A percentile compares a stretch with the other conserved stretches of the same genome.
Conservation (phyloP, 2,113 vertebrate genomes). For the Corvus hawaiiensis region DNA sequence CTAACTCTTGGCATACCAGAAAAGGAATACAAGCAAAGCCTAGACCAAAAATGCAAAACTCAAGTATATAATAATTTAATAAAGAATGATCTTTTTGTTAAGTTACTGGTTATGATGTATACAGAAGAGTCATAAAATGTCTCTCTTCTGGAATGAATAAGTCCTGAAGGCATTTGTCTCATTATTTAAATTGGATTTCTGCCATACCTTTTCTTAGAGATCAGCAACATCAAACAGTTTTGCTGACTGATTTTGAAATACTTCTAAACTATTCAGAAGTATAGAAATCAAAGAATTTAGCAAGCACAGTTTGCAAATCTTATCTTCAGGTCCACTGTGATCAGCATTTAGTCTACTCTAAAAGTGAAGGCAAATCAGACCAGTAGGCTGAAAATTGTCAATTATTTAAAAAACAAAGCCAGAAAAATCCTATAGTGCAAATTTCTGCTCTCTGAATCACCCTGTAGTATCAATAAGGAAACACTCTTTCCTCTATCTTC, state of each 20-base stretch:
- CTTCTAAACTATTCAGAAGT: not conserved
- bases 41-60: not conserved
- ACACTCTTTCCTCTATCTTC: not conserved
- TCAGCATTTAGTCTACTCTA: not conserved
- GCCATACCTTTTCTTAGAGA: not conserved
- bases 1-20: not conserved
- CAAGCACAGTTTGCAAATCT: not conserved
- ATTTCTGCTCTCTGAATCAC: not conserved
- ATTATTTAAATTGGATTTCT: not conserved
- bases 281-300: not conserved
- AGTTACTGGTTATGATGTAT: not conserved
- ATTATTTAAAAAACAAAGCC: not conserved
- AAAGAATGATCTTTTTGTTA: not conserved
- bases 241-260: not conserved
- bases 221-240: not conserved
- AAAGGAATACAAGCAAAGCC: not conserved
- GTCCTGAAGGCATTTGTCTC: not conserved
- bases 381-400: not conserved
- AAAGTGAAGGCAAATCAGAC: not conserved
- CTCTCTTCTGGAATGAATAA: not conserved
- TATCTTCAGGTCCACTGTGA: not conserved
- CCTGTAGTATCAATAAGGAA: not conserved
- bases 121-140: not conserved
- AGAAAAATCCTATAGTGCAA: not conserved
- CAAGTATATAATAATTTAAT: not conserved